Evolutionary conservation across 92 coral and sea anemone species (phyloP).

Genomic region (Paragorgia papillata): DNA sequence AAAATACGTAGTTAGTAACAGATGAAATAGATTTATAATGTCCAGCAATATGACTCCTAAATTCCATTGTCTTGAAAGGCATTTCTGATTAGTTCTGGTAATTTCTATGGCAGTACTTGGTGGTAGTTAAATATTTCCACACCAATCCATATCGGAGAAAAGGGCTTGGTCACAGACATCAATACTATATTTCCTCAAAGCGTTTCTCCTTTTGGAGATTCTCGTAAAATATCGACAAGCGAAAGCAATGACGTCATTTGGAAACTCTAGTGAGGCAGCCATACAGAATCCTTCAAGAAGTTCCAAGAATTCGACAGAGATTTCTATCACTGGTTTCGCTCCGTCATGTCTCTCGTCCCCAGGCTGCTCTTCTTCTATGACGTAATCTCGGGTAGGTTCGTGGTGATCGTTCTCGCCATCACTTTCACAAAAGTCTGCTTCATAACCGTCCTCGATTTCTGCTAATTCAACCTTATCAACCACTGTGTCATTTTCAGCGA

Average conservation of each 20-base stretch:
- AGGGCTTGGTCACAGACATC: slow-evolving; percentile 24
- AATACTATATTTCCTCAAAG: slow-evolving; percentile 23
- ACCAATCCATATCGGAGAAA: slow-evolving; percentile 21
- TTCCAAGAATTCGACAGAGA: slow-evolving; percentile 22
- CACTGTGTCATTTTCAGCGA: no score
- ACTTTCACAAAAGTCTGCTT: background rate
- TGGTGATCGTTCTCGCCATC: background rate
- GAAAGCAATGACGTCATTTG: slow-evolving; percentile 26
- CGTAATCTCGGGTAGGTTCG: background rate
- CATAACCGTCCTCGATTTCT: background rate
- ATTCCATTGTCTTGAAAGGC: no score
- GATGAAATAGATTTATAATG: no score
- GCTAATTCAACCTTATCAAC: background rate
- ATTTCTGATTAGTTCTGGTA: no score
- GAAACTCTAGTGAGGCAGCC: slow-evolving; percentile 36
- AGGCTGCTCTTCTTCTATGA: background rate
- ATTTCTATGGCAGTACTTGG: no score
- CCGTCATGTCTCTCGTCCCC: no score
- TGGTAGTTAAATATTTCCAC: slow-evolving; percentile 5
- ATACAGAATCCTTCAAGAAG: slow-evolving; percentile 32
- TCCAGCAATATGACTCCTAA: no score
- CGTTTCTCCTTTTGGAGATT: slow-evolving; percentile 8
- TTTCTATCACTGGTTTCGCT: slow-evolving; percentile 2
- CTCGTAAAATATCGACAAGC: slow-evolving; percentile 33
- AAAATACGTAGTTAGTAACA: no score